A percentile compares a stretch with the other conserved stretches of the same genome.
Conservation (phyloP, 30 jellyfish, hydroid and myxozoan genomes). For the Clytia hemisphaerica region DNA sequence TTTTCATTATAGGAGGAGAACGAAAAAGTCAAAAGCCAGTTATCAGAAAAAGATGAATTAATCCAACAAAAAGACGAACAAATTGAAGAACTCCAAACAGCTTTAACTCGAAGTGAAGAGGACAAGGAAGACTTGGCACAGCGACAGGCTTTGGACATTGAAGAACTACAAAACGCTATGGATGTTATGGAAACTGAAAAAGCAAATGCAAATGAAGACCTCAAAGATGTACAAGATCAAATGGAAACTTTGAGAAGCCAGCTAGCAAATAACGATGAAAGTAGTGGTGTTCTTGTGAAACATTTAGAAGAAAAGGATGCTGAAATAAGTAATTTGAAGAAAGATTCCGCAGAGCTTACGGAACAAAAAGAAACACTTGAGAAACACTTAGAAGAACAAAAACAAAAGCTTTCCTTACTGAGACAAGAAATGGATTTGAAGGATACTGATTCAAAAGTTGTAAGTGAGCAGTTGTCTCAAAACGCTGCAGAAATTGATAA, state of each 20-base stretch:
- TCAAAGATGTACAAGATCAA: not conserved
- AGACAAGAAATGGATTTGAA: too few species aligned
- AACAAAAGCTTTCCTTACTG: not conserved
- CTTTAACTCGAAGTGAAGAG: not conserved
- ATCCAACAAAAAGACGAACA: not conserved
- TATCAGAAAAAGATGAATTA: too few species aligned
- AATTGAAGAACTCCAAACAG: not conserved
- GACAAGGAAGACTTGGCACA: slow-evolving; percentile 13
- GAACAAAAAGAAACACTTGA: not conserved
- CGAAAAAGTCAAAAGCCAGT: too few species aligned
- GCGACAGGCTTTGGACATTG: not conserved
- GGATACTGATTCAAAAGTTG: too few species aligned
- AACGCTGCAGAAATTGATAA: too few species aligned
- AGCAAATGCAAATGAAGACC: not conserved
- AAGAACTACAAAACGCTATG: slow-evolving; percentile 21
- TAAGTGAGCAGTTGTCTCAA: too few species aligned
- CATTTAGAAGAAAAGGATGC: not conserved
- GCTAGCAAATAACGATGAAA: too few species aligned
- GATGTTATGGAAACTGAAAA: slow-evolving; percentile 30
- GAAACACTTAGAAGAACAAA: not conserved
- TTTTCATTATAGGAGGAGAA: too few species aligned
- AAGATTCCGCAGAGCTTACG: not conserved
- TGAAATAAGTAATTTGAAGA: not conserved
- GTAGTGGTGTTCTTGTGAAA: not conserved
- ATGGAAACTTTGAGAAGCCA: not conserved